Evolutionary conservation across 2,113 vertebrate genomes (phyloP).

Genomic region (Cryptoleucopteryx plumbea): DNA sequence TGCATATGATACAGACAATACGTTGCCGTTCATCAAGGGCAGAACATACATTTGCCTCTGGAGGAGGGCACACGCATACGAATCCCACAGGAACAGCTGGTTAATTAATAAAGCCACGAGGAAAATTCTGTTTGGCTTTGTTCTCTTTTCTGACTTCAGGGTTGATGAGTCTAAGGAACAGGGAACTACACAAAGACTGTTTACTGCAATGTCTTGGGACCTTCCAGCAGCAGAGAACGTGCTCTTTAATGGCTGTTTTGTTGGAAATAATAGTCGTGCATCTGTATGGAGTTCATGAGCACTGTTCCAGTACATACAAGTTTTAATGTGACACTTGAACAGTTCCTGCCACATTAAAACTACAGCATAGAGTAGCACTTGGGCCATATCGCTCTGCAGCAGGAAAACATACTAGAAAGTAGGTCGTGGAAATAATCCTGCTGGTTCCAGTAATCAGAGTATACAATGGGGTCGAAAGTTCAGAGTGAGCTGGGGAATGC

Average conservation of each 20-base stretch:
- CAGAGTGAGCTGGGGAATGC: slow-evolving; percentile 22
- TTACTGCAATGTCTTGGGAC: not conserved
- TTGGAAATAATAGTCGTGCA: not conserved
- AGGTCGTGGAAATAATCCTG: slow-evolving; percentile 61
- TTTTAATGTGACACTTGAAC: not conserved
- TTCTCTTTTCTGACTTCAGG: not conserved
- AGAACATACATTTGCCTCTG: not conserved
- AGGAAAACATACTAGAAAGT: slow-evolving; percentile 48
- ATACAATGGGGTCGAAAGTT: slow-evolving; percentile 53
- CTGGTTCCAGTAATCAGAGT: slow-evolving; percentile 65
- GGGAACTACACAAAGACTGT: not conserved
- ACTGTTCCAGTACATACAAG: not conserved
- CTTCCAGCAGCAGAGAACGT: not conserved
- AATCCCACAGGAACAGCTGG: not conserved
- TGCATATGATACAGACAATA: not conserved
- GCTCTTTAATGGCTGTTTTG: not conserved
- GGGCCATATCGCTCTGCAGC: not conserved
- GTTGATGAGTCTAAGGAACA: not conserved
- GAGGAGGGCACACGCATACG: not conserved
- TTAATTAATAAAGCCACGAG: slow-evolving; percentile 9
- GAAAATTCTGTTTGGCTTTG: not conserved
- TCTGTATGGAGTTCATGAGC: not conserved
- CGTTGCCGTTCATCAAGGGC: not conserved
- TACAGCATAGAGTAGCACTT: not conserved
- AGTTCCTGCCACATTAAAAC: not conserved